Conservation (phyloP, 2,113 vertebrate species). For the Hypomesus transpacificus region DNA sequence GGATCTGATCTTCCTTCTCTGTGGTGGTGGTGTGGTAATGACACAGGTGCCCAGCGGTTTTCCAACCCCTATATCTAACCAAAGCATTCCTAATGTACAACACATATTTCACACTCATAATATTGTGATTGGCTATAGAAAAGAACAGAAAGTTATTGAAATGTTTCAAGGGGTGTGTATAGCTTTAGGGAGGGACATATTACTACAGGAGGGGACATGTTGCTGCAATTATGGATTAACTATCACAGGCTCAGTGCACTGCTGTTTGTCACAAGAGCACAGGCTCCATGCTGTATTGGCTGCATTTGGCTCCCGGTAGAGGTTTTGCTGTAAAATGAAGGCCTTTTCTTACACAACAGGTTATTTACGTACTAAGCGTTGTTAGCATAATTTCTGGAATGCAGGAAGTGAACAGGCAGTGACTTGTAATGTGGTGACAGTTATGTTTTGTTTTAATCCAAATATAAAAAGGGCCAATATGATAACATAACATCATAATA, state of each 20-base stretch:
- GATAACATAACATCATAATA: too few relatives aligned
- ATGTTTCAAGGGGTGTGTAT: background rate
- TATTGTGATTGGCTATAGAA: background rate
- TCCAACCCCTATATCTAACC: too few relatives aligned
- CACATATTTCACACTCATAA: too few relatives aligned
- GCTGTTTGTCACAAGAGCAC: conserved; percentile 3
- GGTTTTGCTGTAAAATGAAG: conserved; percentile 24
- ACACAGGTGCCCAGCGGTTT: background rate
- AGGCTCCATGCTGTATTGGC: background rate
- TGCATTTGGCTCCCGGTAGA: background rate
- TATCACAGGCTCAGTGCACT: background rate
- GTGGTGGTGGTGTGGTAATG: background rate
- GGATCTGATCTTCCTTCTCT: background rate
- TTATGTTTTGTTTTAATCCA: conserved; percentile 33
- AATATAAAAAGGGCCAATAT: conserved; percentile 18
- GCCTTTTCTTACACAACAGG: conserved; percentile 46
- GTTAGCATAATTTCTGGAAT: conserved; percentile 26
- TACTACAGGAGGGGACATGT: background rate
- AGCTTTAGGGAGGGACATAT: background rate
- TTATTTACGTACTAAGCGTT: conserved; percentile 32
- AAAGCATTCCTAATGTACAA: too few relatives aligned
- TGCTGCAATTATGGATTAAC: background rate
- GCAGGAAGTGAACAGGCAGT: conserved; percentile 59
- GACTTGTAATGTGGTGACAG: conserved; percentile 38
- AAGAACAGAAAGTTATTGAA: background rate